phyloP scores from a whole-genome alignment of 2,888 invertebrate genomes.

The Lasioglossum leucozonium region DNA sequence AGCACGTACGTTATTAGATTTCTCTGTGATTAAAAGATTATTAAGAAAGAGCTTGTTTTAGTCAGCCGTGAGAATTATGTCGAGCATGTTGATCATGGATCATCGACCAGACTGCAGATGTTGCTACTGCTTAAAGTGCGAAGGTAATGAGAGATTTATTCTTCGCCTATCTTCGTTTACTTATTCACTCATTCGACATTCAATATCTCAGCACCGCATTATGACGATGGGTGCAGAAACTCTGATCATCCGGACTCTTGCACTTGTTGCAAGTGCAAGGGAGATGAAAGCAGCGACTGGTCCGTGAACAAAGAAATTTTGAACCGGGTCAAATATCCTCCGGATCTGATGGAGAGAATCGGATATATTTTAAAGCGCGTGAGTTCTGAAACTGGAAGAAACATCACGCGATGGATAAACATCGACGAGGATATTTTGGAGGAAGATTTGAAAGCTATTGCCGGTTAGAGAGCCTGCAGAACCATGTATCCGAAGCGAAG shows the following conservation, averaged over 20 bases:
- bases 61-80: slow-evolving; percentile 22
- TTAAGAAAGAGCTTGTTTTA: slow-evolving; percentile 12
- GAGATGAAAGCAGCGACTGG: slow-evolving; percentile 31
- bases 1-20: slow-evolving; percentile 25
- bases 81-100: background rate
- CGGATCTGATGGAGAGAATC: slow-evolving; percentile 73
- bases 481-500: too few species aligned
- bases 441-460: slow-evolving; percentile 48
- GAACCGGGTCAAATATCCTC: background rate
- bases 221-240: slow-evolving; percentile 22
- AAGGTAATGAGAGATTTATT: slow-evolving; percentile 25
- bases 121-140: slow-evolving; percentile 47
- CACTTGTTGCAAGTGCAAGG: slow-evolving; percentile 45
- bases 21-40: background rate
- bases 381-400: slow-evolving; percentile 30
- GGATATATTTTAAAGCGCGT: slow-evolving; percentile 53
- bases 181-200: background rate
- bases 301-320: slow-evolving; percentile 25
- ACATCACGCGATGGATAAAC: slow-evolving; percentile 58
- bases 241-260: slow-evolving; percentile 30
- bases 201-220: slow-evolving; percentile 12
- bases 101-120: slow-evolving; percentile 42
- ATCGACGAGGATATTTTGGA: slow-evolving; percentile 51
- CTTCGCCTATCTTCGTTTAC: background rate
- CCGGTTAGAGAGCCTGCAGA: slow-evolving; percentile 1